Evolutionary conservation across 2,797 vertebrate genomes (phyloP).

Genomic region (Eleutherodactylus coqui): DNA sequence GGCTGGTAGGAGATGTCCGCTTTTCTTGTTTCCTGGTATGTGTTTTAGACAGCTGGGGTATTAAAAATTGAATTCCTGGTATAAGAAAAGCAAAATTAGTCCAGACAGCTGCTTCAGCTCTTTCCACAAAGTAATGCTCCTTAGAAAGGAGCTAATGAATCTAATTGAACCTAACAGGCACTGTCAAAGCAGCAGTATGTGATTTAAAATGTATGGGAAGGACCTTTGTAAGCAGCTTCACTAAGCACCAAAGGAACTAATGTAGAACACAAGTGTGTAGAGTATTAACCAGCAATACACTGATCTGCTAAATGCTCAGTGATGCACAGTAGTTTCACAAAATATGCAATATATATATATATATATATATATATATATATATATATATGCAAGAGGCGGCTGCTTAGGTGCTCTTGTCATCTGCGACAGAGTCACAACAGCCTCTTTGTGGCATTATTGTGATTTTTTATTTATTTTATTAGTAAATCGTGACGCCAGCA

Average conservation of each 20-base stretch:
- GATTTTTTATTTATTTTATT: no score
- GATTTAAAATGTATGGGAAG: constrained; percentile 70
- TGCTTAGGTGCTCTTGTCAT: no score
- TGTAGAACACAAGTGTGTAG: constrained; percentile 59
- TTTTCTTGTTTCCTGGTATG: constrained; percentile 32
- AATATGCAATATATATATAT: no score
- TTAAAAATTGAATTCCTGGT: constrained; percentile 70
- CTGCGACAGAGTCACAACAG: no score
- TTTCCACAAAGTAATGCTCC: constrained; percentile 67
- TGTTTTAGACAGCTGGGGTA: constrained; percentile 67
- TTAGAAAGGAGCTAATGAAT: constrained; percentile 73
- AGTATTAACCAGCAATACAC: constrained; percentile 66
- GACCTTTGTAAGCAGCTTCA: constrained; percentile 66
- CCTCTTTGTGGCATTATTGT: no score
- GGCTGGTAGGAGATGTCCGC: not conserved
- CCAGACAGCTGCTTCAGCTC: constrained; percentile 68
- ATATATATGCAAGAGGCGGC: no score
- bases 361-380: no score
- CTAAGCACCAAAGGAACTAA: constrained; percentile 62
- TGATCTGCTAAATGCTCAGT: constrained; percentile 58
- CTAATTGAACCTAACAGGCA: constrained; percentile 70
- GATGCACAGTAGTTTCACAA: not conserved
- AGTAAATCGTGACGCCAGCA: no score
- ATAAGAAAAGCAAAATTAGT: constrained; percentile 74
- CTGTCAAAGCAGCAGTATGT: constrained; percentile 69